These are phyloP conservation scores for Rhabdophis nuchalis DNA, from an alignment of 2,797 vertebrate genomes.

Conservation along the genomic window DNA sequence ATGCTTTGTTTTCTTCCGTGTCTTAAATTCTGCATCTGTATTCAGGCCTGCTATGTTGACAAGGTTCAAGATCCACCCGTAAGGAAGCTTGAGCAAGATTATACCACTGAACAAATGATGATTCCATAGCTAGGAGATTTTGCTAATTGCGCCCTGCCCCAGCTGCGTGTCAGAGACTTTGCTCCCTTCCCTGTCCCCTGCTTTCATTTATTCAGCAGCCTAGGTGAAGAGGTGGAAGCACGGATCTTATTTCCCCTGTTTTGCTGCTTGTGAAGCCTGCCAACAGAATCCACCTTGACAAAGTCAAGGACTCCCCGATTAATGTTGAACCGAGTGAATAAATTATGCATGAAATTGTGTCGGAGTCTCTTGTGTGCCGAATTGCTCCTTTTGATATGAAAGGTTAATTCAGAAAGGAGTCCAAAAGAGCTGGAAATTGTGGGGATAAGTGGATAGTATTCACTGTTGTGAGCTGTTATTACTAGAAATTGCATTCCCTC, in stretches of 20 bases:
- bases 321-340: constrained; percentile 82
- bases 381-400: constrained; percentile 86
- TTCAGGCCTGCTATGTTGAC: background rate
- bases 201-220: constrained; percentile 67
- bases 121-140: constrained; percentile 45
- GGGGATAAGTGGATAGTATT: constrained; percentile 80
- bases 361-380: constrained; percentile 80
- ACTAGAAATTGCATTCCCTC: constrained; percentile 81
- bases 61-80: constrained; percentile 32
- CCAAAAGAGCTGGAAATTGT: constrained; percentile 83
- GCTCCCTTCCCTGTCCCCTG: constrained; percentile 53
- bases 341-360: constrained; percentile 87
- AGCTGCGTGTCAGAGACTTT: constrained; percentile 35
- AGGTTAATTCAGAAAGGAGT: constrained; percentile 86
- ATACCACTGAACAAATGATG: constrained; percentile 26
- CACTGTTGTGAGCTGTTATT: constrained; percentile 83
- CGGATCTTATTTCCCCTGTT: constrained; percentile 76
- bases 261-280: constrained; percentile 80
- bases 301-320: constrained; percentile 84
- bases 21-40: background rate
- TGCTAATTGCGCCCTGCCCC: constrained; percentile 33
- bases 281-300: constrained; percentile 83
- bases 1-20: background rate
- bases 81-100: constrained; percentile 35
- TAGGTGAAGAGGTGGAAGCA: constrained; percentile 74